These are phyloP conservation scores for Cinclus mexicanus DNA, from an alignment of 2,113 vertebrate genomes.

Conservation along the genomic window DNA sequence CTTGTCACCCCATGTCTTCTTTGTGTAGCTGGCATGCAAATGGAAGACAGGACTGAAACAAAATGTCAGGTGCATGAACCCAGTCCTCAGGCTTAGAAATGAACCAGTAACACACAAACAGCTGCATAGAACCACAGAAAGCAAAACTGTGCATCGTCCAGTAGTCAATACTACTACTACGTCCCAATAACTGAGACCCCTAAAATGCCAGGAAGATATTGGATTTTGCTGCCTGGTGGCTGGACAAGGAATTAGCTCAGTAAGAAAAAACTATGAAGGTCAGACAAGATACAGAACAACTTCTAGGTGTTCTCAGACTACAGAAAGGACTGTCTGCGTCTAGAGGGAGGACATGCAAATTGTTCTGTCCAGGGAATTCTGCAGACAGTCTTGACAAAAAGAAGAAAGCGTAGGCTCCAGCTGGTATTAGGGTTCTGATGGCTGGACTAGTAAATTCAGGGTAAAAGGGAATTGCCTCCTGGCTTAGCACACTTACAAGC, in stretches of 20 bases:
- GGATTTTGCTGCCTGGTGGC: neutral
- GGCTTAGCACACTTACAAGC: neutral
- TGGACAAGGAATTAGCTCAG: neutral
- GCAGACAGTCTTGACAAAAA: neutral
- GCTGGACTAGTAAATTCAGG: neutral
- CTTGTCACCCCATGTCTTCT: neutral
- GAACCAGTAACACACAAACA: neutral
- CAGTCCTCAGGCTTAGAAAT: neutral
- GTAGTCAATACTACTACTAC: neutral
- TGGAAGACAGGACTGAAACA: neutral
- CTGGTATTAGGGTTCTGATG: neutral
- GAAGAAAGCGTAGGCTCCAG: neutral
- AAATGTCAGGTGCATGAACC: neutral
- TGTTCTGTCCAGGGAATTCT: neutral
- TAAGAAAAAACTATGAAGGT: neutral
- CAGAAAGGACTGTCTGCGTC: neutral
- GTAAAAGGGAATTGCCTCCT: neutral
- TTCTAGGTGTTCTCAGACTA: neutral
- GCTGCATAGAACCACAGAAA: neutral
- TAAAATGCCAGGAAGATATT: neutral
- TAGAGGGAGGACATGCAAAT: neutral
- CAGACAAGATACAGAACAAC: accelerated
- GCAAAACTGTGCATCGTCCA: neutral
- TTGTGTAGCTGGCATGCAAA: neutral
- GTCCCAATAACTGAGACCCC: neutral